Conservation (phyloP, 2,888 invertebrate genomes). For the Eumerus sabulonum region DNA sequence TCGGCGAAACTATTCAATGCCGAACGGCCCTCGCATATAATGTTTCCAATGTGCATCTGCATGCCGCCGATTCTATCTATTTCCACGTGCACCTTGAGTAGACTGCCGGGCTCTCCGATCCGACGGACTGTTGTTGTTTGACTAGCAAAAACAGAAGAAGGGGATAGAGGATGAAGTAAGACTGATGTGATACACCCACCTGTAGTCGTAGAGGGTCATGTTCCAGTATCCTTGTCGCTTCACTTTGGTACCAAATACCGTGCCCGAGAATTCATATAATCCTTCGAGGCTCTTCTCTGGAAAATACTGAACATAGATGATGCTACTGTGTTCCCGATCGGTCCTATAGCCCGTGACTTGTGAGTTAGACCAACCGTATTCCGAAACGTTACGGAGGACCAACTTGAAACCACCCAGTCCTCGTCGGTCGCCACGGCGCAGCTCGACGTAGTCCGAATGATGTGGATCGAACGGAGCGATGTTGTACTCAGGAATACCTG, state of each 20-base stretch:
- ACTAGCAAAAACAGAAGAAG: constrained; percentile 72
- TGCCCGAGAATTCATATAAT: constrained; percentile 83
- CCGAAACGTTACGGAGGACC: constrained; percentile 86
- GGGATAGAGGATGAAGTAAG: neutral
- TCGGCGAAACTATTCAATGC: constrained; percentile 84
- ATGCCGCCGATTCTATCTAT: constrained; percentile 88
- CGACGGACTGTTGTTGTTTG: constrained; percentile 80
- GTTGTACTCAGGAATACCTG: constrained; percentile 86
- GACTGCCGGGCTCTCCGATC: constrained; percentile 77
- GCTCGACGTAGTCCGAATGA: constrained; percentile 83
- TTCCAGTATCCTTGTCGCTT: constrained; percentile 87
- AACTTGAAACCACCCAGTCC: constrained; percentile 85
- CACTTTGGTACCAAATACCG: constrained; percentile 82
- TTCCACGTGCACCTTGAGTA: constrained; percentile 84
- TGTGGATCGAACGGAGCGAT: constrained; percentile 90
- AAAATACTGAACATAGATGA: constrained; percentile 90
- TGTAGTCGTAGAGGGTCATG: constrained; percentile 85
- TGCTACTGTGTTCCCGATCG: constrained; percentile 82
- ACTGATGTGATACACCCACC: constrained; percentile 70
- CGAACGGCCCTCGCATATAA: constrained; percentile 82
- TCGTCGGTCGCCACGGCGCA: constrained; percentile 82
- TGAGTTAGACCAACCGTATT: constrained; percentile 88
- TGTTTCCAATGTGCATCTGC: constrained; percentile 87
- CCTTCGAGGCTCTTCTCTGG: constrained; percentile 89
- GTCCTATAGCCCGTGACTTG: constrained; percentile 88